These are phyloP conservation scores for Sula dactylatra DNA, from an alignment of 2,113 vertebrate genomes.

Conservation along the genomic window DNA sequence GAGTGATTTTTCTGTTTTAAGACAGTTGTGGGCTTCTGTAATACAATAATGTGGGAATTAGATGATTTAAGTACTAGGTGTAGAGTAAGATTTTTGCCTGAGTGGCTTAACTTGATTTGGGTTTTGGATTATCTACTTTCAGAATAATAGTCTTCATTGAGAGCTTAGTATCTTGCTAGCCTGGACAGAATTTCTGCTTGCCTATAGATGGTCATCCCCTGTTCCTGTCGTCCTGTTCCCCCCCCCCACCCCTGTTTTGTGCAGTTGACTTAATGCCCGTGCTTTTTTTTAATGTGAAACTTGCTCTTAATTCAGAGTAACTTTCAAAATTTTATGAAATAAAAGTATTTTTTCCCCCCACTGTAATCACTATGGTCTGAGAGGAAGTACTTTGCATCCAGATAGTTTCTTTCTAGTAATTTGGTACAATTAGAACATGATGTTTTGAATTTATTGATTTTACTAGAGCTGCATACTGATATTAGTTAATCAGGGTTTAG, in stretches of 20 bases:
- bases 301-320: not conserved
- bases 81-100: not conserved
- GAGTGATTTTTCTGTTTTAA: not conserved
- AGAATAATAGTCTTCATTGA: not conserved
- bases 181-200: not conserved
- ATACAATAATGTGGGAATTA: not conserved
- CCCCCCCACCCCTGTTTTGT: not conserved
- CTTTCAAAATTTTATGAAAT: not conserved
- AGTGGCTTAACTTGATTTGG: not conserved
- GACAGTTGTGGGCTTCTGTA: not conserved
- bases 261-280: not conserved
- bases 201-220: no score
- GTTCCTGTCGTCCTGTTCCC: no score
- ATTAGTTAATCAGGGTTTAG: not conserved
- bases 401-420: not conserved
- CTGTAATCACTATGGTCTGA: not conserved
- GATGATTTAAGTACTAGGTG: not conserved
- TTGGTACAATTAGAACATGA: not conserved
- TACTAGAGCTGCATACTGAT: not conserved
- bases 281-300: not conserved
- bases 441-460: not conserved
- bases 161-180: not conserved
- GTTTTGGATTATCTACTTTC: not conserved
- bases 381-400: not conserved
- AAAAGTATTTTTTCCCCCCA: not conserved